Evolutionary conservation across 2,888 invertebrate genomes (phyloP).

Genomic region (Apodemia mormo): DNA sequence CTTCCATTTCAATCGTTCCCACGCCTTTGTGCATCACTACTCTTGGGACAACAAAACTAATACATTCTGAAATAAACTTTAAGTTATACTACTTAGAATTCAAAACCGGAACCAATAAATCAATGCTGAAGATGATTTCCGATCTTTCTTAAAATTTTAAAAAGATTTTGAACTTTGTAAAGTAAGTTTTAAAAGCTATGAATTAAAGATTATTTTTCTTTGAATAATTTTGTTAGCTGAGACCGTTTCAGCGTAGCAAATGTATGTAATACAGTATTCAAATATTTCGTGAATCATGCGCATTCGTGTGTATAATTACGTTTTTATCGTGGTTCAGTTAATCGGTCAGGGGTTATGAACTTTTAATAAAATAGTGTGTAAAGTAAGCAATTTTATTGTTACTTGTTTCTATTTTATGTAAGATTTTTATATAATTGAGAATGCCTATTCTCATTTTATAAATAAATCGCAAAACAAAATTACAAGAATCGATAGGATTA

Average conservation of each 20-base stretch:
- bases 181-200: slow-evolving; percentile 25
- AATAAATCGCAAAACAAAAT: too few relatives aligned
- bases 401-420: neutral
- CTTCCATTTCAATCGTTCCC: slow-evolving; percentile 69
- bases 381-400: neutral
- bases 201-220: slow-evolving; percentile 37
- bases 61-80: slow-evolving; percentile 43
- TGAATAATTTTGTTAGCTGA: slow-evolving; percentile 37
- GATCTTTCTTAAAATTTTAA: slow-evolving; percentile 53
- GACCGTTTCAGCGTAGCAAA: slow-evolving; percentile 52
- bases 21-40: slow-evolving; percentile 64
- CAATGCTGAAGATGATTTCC: slow-evolving; percentile 50
- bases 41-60: slow-evolving; percentile 50
- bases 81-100: slow-evolving; percentile 28
- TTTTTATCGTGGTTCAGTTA: slow-evolving; percentile 60
- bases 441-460: too few relatives aligned
- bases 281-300: slow-evolving; percentile 72
- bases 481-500: too few relatives aligned
- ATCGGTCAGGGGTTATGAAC: slow-evolving; percentile 57
- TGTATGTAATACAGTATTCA: slow-evolving; percentile 61
- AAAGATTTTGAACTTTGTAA: slow-evolving; percentile 40
- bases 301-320: slow-evolving; percentile 70
- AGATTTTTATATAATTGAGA: neutral
- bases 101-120: slow-evolving; percentile 30
- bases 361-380: slow-evolving; percentile 25